phyloP scores from a whole-genome alignment of 1,140 invertebrate genomes.

The Bombyx mandarina region DNA sequence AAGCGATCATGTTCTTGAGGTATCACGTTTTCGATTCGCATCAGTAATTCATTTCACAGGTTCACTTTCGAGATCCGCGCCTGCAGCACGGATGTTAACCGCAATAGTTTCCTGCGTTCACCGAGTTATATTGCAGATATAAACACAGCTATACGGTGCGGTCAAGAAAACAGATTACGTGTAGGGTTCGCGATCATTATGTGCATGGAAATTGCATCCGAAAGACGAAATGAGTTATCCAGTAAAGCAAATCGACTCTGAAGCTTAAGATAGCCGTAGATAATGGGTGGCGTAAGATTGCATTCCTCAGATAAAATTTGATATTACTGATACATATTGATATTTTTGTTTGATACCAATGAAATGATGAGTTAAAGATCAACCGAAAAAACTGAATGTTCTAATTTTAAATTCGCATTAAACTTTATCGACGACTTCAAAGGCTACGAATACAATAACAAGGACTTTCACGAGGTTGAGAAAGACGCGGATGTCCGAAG shows the following conservation, averaged over 20 bases:
- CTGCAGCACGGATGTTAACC: conserved; percentile 42
- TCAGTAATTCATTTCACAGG: conserved; percentile 62
- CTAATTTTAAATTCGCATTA: background rate
- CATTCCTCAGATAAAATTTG: too few relatives aligned
- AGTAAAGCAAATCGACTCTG: too few relatives aligned
- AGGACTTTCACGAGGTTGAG: conserved; percentile 34
- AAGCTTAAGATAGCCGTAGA: too few relatives aligned
- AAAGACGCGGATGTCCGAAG: conserved; percentile 26
- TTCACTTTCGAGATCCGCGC: conserved; percentile 54
- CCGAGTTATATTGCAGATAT: conserved; percentile 18
- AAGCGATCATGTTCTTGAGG: conserved; percentile 31
- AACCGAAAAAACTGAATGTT: too few relatives aligned
- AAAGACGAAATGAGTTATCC: too few relatives aligned
- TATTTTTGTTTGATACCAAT: too few relatives aligned
- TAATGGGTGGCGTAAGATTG: too few relatives aligned
- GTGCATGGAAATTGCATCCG: too few relatives aligned
- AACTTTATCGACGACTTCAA: conserved; percentile 6
- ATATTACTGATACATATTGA: too few relatives aligned
- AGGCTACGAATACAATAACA: conserved; percentile 21
- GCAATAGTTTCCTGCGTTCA: conserved; percentile 31
- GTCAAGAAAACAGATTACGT: conserved; percentile 9
- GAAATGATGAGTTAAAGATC: too few relatives aligned
- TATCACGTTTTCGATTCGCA: conserved; percentile 47
- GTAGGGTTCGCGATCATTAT: too few relatives aligned
- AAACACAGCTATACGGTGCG: conserved; percentile 16